A percentile compares a stretch with the other conserved stretches of the same genome.
Conservation (phyloP, 1,140 invertebrate species). For the Bombus fervidus region DNA sequence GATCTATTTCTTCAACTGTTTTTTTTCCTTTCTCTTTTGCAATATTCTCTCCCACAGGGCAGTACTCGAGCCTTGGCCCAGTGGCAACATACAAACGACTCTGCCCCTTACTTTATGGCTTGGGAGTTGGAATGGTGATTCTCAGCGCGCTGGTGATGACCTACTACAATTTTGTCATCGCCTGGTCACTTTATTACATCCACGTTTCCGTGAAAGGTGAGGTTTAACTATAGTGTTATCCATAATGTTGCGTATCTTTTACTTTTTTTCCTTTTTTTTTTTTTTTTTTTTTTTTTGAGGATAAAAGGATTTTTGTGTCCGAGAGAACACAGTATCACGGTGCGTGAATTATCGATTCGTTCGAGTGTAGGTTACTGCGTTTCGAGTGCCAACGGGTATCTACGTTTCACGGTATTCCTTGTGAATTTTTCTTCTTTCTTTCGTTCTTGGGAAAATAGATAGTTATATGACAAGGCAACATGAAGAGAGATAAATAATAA, state of each 20-base stretch:
- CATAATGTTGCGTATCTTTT: too few relatives aligned
- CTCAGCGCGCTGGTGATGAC: constrained; percentile 92
- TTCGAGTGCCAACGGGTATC: constrained; percentile 1
- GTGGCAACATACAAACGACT: constrained; percentile 88
- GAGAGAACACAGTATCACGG: background rate
- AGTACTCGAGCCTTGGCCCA: constrained; percentile 88
- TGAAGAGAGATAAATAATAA: background rate
- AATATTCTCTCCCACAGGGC: constrained; percentile 76
- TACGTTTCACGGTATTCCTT: background rate
- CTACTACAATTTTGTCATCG: constrained; percentile 93
- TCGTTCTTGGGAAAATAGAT: background rate
- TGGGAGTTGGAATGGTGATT: constrained; percentile 93
- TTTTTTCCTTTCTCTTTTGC: constrained; percentile 9
- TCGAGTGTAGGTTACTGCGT: constrained; percentile 15
- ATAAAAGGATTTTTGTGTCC: too few relatives aligned
- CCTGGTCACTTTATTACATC: constrained; percentile 93
- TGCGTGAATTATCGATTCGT: constrained; percentile 15
- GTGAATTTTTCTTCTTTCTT: too few relatives aligned
- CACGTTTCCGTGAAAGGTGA: constrained; percentile 87
- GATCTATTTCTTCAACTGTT: constrained; percentile 8
- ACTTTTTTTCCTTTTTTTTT: too few relatives aligned
- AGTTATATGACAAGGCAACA: background rate
- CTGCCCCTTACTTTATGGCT: constrained; percentile 87
- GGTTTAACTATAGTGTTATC: constrained; percentile 7
- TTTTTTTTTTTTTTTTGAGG: background rate